Conservation (phyloP, 1,140 invertebrate genomes). For the Drosophila prosaltans region DNA sequence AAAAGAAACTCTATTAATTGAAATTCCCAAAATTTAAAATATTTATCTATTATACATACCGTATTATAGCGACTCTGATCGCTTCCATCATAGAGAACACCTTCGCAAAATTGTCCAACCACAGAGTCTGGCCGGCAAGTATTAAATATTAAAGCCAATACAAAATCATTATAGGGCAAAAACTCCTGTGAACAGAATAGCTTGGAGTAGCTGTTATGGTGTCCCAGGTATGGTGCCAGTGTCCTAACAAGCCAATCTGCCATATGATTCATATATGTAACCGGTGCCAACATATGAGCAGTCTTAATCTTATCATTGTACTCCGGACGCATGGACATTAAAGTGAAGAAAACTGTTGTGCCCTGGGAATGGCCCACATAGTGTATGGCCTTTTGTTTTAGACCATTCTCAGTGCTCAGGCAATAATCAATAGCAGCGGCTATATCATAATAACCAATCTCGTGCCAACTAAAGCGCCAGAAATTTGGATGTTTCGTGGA, state of each 20-base stretch:
- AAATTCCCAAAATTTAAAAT: neutral
- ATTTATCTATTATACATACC: neutral
- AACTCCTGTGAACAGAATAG: constrained; percentile 8
- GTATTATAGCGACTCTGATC: constrained; percentile 2
- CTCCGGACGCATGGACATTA: constrained; percentile 86
- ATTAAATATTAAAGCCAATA: constrained; percentile 64
- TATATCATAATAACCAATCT: constrained; percentile 88
- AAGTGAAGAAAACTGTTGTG: constrained; percentile 85
- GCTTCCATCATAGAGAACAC: neutral
- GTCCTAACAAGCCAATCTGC: neutral
- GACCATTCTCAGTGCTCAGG: constrained; percentile 65
- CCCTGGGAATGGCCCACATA: constrained; percentile 85
- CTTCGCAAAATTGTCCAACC: constrained; percentile 48
- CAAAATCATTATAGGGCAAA: constrained; percentile 54
- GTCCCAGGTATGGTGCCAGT: neutral
- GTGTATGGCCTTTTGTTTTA: constrained; percentile 81
- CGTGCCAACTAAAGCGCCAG: constrained; percentile 86
- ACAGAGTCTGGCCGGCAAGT: constrained; percentile 83
- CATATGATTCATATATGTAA: constrained; percentile 52
- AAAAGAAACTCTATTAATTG: constrained; percentile 84
- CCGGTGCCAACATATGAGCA: constrained; percentile 86
- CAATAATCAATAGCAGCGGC: constrained; percentile 87
- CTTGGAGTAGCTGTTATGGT: constrained; percentile 74
- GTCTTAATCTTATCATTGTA: constrained; percentile 86
- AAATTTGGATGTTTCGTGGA: constrained; percentile 72